phyloP scores from a whole-genome alignment of 2,888 invertebrate genomes.

The Quadriops clusia region DNA sequence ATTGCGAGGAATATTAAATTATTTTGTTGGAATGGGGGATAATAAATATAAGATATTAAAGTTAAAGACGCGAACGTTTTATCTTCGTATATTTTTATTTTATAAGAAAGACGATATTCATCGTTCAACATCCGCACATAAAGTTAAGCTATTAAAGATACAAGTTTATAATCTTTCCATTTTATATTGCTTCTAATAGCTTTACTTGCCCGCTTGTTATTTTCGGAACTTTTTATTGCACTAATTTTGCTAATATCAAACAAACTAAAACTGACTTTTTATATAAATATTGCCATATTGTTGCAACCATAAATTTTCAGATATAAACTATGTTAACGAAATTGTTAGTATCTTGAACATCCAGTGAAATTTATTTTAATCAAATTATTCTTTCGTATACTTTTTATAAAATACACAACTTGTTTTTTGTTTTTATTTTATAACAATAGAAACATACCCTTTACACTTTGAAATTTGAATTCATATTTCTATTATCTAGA shows the following conservation, averaged over 20 bases:
- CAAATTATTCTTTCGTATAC: too few species aligned
- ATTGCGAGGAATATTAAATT: slow-evolving; percentile 39
- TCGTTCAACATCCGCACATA: slow-evolving; percentile 36
- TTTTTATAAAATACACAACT: too few species aligned
- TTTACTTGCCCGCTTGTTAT: slow-evolving; percentile 31
- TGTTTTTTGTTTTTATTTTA: too few species aligned
- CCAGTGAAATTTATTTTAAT: too few species aligned
- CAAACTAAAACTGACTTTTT: slow-evolving; percentile 21
- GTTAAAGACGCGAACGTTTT: slow-evolving; percentile 32
- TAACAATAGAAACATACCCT: too few species aligned
- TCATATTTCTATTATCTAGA: too few species aligned
- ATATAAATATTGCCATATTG: too few species aligned
- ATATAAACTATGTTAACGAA: too few species aligned
- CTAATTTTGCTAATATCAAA: slow-evolving; percentile 38
- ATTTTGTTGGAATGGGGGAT: slow-evolving; percentile 33
- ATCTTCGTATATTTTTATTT: slow-evolving; percentile 30
- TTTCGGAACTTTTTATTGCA: slow-evolving; percentile 42
- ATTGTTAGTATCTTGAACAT: too few species aligned
- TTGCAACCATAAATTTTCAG: too few species aligned
- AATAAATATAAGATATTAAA: slow-evolving; percentile 39
- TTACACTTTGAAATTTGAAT: too few species aligned
- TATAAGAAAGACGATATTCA: slow-evolving; percentile 33
- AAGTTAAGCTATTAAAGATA: slow-evolving; percentile 38
- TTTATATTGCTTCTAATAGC: slow-evolving; percentile 33
- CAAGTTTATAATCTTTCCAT: slow-evolving; percentile 38